Conservation (phyloP, 2,113 vertebrate species). For the Mesocricetus auratus region DNA sequence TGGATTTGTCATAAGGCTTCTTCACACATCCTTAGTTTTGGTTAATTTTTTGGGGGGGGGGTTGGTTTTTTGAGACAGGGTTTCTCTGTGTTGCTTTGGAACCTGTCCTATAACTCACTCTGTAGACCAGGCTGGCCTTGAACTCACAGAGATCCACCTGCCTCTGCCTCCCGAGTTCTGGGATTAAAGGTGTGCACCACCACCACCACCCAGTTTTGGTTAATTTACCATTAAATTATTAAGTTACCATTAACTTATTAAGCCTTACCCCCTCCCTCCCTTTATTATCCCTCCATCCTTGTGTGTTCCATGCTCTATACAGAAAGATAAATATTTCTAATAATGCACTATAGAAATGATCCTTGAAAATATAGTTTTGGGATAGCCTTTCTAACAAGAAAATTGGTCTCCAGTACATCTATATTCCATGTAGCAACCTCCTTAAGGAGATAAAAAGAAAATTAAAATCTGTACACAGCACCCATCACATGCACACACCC, state of each 20-base stretch:
- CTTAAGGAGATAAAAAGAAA: slow-evolving; percentile 10
- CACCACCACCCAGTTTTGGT: no score
- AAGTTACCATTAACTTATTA: neutral
- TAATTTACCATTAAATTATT: neutral
- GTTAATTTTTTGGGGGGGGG: no score
- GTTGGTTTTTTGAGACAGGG: no score
- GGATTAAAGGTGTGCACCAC: no score
- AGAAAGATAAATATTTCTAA: neutral
- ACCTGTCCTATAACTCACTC: no score
- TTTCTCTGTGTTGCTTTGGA: no score
- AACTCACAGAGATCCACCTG: no score
- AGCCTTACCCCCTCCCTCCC: neutral
- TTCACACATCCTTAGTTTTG: neutral
- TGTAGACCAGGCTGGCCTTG: no score
- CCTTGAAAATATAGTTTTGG: neutral
- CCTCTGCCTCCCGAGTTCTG: no score
- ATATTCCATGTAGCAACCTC: neutral
- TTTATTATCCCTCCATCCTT: neutral
- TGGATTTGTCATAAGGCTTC: neutral
- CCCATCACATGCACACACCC: neutral
- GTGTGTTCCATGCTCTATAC: no score
- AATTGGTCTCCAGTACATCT: neutral
- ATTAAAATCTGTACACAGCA: neutral
- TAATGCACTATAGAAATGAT: neutral
- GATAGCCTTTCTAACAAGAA: slow-evolving; percentile 27